Conservation (phyloP, 2,113 vertebrate genomes). For the Deroptyus accipitrinus region DNA sequence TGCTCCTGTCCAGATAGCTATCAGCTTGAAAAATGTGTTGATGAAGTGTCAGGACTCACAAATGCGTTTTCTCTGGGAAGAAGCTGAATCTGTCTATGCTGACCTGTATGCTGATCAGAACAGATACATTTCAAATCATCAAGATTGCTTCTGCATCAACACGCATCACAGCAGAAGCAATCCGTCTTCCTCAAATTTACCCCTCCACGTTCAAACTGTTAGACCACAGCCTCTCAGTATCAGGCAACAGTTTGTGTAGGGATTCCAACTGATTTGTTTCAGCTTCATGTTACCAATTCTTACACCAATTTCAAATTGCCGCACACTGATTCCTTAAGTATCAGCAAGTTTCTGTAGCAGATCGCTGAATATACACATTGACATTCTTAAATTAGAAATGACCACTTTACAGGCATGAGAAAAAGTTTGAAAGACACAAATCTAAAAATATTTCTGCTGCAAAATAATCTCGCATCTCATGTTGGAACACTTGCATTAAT, state of each 20-base stretch:
- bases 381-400: conserved; percentile 35
- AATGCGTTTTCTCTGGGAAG: not conserved
- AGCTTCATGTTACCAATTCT: not conserved
- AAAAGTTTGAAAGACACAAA: not conserved
- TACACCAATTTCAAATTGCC: not conserved
- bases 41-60: not conserved
- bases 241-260: not conserved
- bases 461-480: conserved; percentile 11
- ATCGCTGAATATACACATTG: not conserved
- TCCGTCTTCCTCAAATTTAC: not conserved
- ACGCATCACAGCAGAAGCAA: not conserved
- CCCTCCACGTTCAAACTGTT: not conserved
- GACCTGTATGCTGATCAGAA: not conserved
- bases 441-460: conserved; percentile 52
- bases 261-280: not conserved
- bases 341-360: not conserved
- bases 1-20: not conserved
- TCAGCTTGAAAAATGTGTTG: not conserved
- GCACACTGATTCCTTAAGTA: not conserved
- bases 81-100: not conserved
- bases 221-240: not conserved
- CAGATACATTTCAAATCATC: not conserved
- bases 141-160: not conserved
- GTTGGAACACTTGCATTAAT: conserved; percentile 38
- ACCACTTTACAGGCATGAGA: not conserved